Base-by-base conservation (phyloP, 2,113 vertebrate genomes). In the Lonchura striata region DNA sequence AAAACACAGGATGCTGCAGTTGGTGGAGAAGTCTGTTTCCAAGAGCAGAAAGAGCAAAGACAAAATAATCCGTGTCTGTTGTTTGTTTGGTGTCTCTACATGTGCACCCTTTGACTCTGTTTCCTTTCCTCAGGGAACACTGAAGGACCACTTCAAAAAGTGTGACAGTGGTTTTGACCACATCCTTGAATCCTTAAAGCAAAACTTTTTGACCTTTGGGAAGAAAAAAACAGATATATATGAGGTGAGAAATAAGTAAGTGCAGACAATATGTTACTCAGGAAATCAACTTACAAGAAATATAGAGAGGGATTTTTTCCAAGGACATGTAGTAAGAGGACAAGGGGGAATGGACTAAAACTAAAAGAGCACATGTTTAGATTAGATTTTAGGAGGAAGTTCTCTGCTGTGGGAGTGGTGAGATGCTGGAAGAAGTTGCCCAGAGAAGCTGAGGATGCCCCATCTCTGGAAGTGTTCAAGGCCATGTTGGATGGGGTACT, bases 61-160 rank as follows among this genome's bases (percentile, higher is more conserved):
- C 37, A 76, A 28, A 70, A 57, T 74, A 31, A 83, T 53, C 42
- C 0, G 0, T 50, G 41, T 74, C 75, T 95, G 15, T 33, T 72
- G 21, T 64, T 42, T 85, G 30, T 69, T 54, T 7, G 1, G 16
- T 69, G 80, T 82, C 66, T 88, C 44, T 85, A 15, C 17, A 15
- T 49, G 59, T 71, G 23, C 21, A 63, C 41, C 10, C 42, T 81
- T 88, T 97, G 81, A 92, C 78, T 72, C 19, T 63, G 35, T 86
- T 53, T 37, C 44, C 91, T 77, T 95, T 95, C 56, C 57, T 77
- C 82, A 97, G 97, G 66, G 31, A 91, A 33, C 79, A 23, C 53
- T 97, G 66, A 87, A 94, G 44, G 61, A 92, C 8, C 96, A 97
- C 80, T 97, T 97, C 92, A 94, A 25, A 88, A 96, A 88, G 21